Percentiles rank a stretch among this genome's conserved stretches.
These are phyloP conservation scores for Loxodonta africana DNA, from an alignment of 2,113 vertebrate genomes.

Conservation along the genomic window DNA sequence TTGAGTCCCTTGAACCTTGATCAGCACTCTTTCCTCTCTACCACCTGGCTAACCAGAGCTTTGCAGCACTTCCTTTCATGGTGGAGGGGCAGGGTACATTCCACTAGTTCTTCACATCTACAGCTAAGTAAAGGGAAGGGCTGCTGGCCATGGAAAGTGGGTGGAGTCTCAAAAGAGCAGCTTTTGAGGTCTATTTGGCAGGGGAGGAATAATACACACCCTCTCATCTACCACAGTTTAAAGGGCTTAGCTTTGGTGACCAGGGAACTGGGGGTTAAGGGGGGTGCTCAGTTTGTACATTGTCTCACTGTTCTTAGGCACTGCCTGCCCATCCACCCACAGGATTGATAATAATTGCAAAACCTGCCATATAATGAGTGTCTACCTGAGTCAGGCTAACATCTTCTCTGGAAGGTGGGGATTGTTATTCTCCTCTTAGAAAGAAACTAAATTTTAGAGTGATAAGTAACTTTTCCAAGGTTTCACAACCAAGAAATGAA, in stretches of 20 bases:
- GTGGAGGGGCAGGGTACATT: neutral
- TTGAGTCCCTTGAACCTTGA: no score
- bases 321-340: neutral
- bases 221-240: fast-evolving
- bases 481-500: neutral
- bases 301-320: fast-evolving
- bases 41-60: no score
- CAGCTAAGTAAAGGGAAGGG: neutral
- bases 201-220: no score
- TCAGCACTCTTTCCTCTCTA: fast-evolving
- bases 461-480: neutral
- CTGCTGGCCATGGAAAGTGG: no score
- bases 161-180: neutral
- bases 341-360: no score
- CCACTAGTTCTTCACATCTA: neutral
- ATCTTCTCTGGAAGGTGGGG: neutral
- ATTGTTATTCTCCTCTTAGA: neutral
- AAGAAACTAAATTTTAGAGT: neutral
- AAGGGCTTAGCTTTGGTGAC: no score
- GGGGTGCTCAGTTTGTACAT: fast-evolving
- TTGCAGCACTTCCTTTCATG: neutral
- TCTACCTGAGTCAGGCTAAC: no score
- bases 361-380: neutral
- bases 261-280: fast-evolving
- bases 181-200: no score